Percentiles rank a stretch among this genome's conserved stretches.
Evolutionary conservation across 2,888 invertebrate species (phyloP).

Genomic region (Rhabditoides inermis): DNA sequence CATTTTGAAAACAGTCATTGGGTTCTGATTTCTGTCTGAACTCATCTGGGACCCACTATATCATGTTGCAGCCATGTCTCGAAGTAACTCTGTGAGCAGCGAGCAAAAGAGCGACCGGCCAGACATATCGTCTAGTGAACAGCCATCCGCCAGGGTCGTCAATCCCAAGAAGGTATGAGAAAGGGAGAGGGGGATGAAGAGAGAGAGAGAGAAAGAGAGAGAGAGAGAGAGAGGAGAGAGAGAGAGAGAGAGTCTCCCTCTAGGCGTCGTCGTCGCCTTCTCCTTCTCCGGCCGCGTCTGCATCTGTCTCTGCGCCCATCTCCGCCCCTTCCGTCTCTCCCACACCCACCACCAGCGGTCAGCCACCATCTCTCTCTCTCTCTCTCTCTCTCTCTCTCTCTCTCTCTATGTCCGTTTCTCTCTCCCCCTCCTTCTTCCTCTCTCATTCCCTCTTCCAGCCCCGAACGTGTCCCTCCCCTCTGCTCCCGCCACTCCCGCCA

Average conservation of each 20-base stretch:
- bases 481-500: background rate
- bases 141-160: background rate
- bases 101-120: background rate
- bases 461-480: background rate
- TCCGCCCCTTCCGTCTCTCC: background rate
- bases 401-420: background rate
- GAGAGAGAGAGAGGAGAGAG: background rate
- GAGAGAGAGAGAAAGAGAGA: background rate
- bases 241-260: background rate
- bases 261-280: background rate
- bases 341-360: background rate
- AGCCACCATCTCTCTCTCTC: background rate
- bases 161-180: background rate
- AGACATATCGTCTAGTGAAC: background rate
- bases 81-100: too few species aligned
- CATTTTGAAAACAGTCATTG: too few species aligned
- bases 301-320: background rate
- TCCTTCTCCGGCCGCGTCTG: background rate
- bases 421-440: background rate
- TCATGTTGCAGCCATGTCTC: too few species aligned
- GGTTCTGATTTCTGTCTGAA: too few species aligned
- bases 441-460: background rate
- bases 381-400: background rate
- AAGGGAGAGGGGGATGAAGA: background rate
- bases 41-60: too few species aligned